These are phyloP conservation scores for Ceratotherium simum DNA, from an alignment of 2,113 vertebrate genomes.

Conservation along the genomic window DNA sequence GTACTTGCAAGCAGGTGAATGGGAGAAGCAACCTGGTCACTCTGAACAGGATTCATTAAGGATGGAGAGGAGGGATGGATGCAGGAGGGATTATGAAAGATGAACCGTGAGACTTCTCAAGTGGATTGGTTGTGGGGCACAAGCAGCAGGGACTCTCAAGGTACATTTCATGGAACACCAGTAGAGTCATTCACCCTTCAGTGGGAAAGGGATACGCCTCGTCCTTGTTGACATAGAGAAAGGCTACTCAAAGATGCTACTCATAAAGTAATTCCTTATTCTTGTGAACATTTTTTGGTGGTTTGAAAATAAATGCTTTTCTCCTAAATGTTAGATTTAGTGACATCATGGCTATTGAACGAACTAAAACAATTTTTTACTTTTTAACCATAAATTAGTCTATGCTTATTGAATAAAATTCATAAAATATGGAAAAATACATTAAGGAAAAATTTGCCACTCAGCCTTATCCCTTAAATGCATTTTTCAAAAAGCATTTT, in stretches of 20 bases:
- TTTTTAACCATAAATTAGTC: background rate
- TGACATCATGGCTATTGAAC: background rate
- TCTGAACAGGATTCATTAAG: background rate
- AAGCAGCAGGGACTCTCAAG: background rate
- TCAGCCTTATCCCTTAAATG: background rate
- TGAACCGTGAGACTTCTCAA: background rate
- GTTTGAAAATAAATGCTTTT: background rate
- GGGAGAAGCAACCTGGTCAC: background rate
- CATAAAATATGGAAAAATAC: background rate
- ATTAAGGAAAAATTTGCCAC: background rate
- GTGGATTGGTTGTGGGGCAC: background rate
- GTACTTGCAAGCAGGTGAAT: background rate
- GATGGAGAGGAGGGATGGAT: background rate
- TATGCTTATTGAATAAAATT: background rate
- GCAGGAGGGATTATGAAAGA: background rate
- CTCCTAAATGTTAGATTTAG: background rate
- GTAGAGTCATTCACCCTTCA: background rate
- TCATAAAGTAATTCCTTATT: background rate
- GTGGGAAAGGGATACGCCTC: accelerated
- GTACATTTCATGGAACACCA: background rate
- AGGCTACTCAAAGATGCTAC: background rate
- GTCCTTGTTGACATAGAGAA: background rate
- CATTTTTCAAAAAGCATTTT: background rate
- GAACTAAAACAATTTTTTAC: background rate
- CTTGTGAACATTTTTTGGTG: background rate